Conservation (phyloP, 1,140 invertebrate genomes). For the Lamellibrachia luymesi region DNA sequence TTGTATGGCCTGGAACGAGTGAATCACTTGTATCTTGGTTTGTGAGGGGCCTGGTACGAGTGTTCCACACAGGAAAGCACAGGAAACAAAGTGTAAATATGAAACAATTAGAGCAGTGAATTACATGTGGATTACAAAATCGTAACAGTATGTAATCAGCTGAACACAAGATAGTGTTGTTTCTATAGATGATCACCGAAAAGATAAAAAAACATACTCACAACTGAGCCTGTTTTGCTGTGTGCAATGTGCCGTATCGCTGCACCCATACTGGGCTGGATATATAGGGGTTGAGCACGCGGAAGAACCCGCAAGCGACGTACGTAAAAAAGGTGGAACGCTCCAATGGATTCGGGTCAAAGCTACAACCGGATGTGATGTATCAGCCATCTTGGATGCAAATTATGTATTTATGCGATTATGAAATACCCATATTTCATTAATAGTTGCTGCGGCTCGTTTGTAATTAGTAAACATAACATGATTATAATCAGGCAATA, state of each 20-base stretch:
- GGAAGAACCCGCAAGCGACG: conserved; percentile 20
- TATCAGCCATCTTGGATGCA: not conserved
- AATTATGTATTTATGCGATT: not conserved
- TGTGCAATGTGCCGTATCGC: conserved; percentile 12
- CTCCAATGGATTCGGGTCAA: conserved; percentile 21
- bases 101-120: not conserved
- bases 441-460: not conserved
- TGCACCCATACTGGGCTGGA: conserved; percentile 12
- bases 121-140: not conserved
- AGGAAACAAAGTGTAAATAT: too few species aligned
- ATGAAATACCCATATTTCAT: not conserved
- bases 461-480: not conserved
- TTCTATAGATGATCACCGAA: too few species aligned
- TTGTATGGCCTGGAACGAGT: too few species aligned
- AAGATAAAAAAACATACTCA: conserved; percentile 16
- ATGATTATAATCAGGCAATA: not conserved
- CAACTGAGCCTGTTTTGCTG: conserved; percentile 16
- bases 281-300: conserved; percentile 3
- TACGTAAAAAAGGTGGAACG: conserved; percentile 18
- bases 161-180: not conserved
- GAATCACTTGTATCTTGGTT: too few species aligned
- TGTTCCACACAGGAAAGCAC: too few species aligned
- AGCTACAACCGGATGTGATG: conserved; percentile 15
- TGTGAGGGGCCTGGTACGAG: too few species aligned
- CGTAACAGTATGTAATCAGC: not conserved